Evolutionary conservation across 2,797 vertebrate genomes (phyloP).

Genomic region (Erpetoichthys calabaricus): DNA sequence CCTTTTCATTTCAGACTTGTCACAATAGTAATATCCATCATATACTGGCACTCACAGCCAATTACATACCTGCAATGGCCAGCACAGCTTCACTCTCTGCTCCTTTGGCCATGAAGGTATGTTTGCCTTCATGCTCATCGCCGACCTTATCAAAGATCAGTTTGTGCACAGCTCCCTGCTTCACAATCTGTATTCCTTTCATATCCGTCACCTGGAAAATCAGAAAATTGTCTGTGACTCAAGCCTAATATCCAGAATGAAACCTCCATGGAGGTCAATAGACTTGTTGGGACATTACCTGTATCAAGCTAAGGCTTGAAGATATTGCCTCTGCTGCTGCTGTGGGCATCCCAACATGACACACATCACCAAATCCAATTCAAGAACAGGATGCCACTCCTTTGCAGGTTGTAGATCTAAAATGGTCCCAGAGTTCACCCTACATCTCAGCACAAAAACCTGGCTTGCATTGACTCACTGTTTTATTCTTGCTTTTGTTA

Average conservation of each 20-base stretch:
- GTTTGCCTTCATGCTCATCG: slow-evolving; percentile 32
- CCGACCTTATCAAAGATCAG: slow-evolving; percentile 26
- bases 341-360: too few relatives aligned
- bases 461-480: too few relatives aligned
- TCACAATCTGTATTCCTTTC: slow-evolving; percentile 31
- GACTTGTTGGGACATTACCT: not conserved
- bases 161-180: slow-evolving; percentile 40
- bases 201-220: slow-evolving; percentile 22
- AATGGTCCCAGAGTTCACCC: too few relatives aligned
- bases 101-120: slow-evolving; percentile 36
- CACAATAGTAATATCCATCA: not conserved
- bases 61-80: slow-evolving; percentile 21
- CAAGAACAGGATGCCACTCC: too few relatives aligned
- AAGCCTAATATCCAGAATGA: not conserved
- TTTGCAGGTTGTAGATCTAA: too few relatives aligned
- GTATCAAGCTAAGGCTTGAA: not conserved
- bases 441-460: too few relatives aligned
- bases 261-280: not conserved
- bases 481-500: too few relatives aligned
- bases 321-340: too few relatives aligned
- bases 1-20: not conserved
- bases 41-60: not conserved
- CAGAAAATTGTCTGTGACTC: not conserved
- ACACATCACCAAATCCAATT: too few relatives aligned
- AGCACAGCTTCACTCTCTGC: slow-evolving; percentile 33